Evolutionary conservation across 1,140 invertebrate genomes (phyloP), one percentile per base, ranked within the genome.

Genomic region (Cotesia vestalis): DNA sequence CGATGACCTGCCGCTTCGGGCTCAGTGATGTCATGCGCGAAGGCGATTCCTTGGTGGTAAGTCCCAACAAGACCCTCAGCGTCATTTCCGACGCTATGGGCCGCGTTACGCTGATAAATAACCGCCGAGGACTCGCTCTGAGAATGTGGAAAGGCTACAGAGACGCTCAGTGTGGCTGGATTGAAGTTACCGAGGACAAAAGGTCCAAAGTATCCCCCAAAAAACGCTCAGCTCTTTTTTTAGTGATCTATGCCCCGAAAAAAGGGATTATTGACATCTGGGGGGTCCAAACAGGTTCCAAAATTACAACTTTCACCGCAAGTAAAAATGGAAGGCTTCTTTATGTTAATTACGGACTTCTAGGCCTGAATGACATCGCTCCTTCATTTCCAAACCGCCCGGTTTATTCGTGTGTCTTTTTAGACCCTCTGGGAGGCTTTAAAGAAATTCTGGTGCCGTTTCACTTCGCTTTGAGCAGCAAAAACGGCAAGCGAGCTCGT

Each of bases 71-170:
- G 55, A 90, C 91, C 17, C 87, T 97, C 3, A 94, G 94, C 4
- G 94, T 92, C 1, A 88, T 96, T 12, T 91, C 92, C 1, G 97
- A 99, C 86, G 91, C 90, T 76, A 91, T 97, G 79, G 96, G 96
- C 14, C 88, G 96, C 77, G 93, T 99, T 0, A 90, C 93, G 61
- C 87, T 99, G 3, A 82, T 98, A 12, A 96, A 98, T 85, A 91
- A 94, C 27, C 89, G 89, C 51, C 91, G 90, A 79, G 94, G 95
- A 6, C 89, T 94, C 67, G 91, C 93, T 17, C 82, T 98, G 17
- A 89, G 95, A 71, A 93, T 98, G 83, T 97, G 96, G 89, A 98
- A 98, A 89, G 97, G 96, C 8, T 98, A 97, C 82, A 88, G 96
- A 71, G 94, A 98, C 86, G 96, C 96, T 6, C 94, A 98, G 80